Percentiles rank a stretch among this genome's conserved stretches.
phyloP scores from a whole-genome alignment of 2,113 vertebrate genomes.

The Lampris incognitus region DNA sequence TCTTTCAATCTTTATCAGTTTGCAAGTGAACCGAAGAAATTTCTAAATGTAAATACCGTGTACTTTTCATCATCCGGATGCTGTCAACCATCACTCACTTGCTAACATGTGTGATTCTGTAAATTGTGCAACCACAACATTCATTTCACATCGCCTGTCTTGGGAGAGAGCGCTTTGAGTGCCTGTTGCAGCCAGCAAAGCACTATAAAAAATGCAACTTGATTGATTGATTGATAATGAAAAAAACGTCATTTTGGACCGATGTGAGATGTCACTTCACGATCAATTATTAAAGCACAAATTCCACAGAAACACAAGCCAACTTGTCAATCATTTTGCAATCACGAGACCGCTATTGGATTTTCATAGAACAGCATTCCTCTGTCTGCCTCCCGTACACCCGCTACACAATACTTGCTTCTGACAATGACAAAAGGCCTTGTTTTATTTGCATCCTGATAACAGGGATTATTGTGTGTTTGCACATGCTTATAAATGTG shows the following conservation, averaged over 20 bases:
- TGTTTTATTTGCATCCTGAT: not conserved
- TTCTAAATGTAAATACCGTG: too few relatives aligned
- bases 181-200: too few relatives aligned
- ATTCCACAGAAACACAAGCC: conserved; percentile 12
- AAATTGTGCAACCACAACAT: too few relatives aligned
- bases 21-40: too few relatives aligned
- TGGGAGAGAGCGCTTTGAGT: too few relatives aligned
- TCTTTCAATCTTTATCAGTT: too few relatives aligned
- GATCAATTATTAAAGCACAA: conserved; percentile 24
- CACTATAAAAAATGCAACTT: too few relatives aligned
- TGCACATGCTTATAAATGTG: not conserved
- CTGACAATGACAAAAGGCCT: not conserved
- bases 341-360: not conserved
- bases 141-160: too few relatives aligned
- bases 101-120: too few relatives aligned
- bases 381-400: not conserved
- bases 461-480: not conserved
- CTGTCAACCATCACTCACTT: too few relatives aligned
- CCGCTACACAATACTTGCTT: not conserved
- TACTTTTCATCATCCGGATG: too few relatives aligned
- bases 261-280: conserved; percentile 26
- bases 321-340: conserved; percentile 9
- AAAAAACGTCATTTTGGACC: not conserved
- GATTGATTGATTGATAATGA: not conserved
- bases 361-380: not conserved